These are phyloP conservation scores for Colostygia pectinataria DNA, from an alignment of 2,888 invertebrate genomes.

Conservation along the genomic window DNA sequence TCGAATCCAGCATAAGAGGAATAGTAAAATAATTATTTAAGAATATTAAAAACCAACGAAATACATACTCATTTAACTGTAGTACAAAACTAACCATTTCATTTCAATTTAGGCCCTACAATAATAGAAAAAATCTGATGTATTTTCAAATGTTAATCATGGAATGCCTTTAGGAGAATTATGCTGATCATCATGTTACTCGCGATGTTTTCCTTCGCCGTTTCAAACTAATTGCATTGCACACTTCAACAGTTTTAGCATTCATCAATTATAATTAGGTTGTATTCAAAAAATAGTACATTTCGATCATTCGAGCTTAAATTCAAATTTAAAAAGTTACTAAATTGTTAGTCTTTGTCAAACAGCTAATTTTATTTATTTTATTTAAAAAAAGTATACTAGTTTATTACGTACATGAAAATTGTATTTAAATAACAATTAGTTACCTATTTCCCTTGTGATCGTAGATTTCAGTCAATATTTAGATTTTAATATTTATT, in stretches of 20 bases:
- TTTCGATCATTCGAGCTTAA: conserved; percentile 10
- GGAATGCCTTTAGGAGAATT: too few species aligned
- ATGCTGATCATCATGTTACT: too few species aligned
- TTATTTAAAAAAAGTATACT: background rate
- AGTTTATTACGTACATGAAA: background rate
- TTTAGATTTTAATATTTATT: conserved; percentile 40
- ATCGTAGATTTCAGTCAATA: conserved; percentile 47
- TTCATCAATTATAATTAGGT: background rate
- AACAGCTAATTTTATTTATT: background rate
- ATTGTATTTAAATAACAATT: conserved; percentile 13
- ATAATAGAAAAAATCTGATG: too few species aligned
- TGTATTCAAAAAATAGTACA: background rate
- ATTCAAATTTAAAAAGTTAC: conserved; percentile 2
- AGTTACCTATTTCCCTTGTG: conserved; percentile 43
- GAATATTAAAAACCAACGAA: too few species aligned
- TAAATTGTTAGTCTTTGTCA: background rate
- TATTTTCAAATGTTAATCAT: too few species aligned
- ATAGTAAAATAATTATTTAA: too few species aligned
- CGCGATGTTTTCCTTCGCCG: too few species aligned
- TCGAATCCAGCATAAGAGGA: too few species aligned
- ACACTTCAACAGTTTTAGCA: background rate
- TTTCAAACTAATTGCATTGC: background rate
- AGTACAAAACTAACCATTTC: too few species aligned
- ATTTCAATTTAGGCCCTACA: too few species aligned
- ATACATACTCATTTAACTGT: too few species aligned